A percentile compares a stretch with the other conserved stretches of the same genome.
Conservation (phyloP, 2,888 invertebrate species). For the Mamestra brassicae region DNA sequence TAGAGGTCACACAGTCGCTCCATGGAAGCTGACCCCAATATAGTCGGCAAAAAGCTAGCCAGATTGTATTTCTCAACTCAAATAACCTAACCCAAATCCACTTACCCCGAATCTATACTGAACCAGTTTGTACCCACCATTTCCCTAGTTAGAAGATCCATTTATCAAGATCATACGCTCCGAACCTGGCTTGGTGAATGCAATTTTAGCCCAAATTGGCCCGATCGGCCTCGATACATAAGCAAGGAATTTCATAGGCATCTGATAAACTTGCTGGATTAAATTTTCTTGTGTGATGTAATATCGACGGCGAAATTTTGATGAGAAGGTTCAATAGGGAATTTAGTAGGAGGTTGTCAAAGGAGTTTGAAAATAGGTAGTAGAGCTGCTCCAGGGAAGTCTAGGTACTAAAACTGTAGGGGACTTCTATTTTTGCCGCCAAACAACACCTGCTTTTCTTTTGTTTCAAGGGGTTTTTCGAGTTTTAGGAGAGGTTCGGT, state of each 20-base stretch:
- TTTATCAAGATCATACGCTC: slow-evolving; percentile 60
- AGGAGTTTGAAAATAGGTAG: not conserved
- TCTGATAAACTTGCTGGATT: slow-evolving; percentile 46
- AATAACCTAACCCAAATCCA: not conserved
- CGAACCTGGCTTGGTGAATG: slow-evolving; percentile 39
- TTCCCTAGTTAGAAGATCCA: slow-evolving; percentile 30
- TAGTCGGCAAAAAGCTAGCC: no score
- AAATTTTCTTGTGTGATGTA: slow-evolving; percentile 48
- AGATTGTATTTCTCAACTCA: no score
- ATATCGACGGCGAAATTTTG: slow-evolving; percentile 12
- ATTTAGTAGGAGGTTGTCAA: slow-evolving; percentile 2
- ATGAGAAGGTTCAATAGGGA: slow-evolving; percentile 1
- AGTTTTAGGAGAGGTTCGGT: no score
- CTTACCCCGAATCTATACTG: slow-evolving; percentile 3
- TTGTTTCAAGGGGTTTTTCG: no score
- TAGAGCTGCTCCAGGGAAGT: no score
- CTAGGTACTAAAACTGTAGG: no score
- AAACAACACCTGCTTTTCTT: no score
- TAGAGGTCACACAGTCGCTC: no score
- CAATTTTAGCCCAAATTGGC: slow-evolving; percentile 61
- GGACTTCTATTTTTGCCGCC: no score
- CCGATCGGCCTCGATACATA: slow-evolving; percentile 35
- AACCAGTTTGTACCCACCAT: slow-evolving; percentile 3
- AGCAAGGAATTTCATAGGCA: slow-evolving; percentile 54
- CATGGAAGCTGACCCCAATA: no score